Percentiles rank a stretch among this genome's conserved stretches.
Conservation (phyloP, 2,113 vertebrate species). For the Cephalophus harveyi region DNA sequence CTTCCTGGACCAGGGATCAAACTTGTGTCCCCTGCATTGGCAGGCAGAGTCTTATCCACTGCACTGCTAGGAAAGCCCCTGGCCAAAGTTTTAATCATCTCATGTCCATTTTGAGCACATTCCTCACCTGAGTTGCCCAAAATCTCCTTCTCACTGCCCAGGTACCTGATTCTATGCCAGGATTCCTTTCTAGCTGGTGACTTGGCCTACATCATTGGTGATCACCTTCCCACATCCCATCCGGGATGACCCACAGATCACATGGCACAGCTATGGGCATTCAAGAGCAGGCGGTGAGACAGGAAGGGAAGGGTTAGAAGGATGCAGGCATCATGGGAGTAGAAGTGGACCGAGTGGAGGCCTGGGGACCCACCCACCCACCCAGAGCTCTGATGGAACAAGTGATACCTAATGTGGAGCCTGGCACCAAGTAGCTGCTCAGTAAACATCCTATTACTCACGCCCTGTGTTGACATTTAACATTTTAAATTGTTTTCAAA, state of each 20-base stretch:
- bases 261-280: not conserved
- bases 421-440: not conserved
- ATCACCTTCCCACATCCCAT: rapidly evolving
- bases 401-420: not conserved
- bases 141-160: not conserved
- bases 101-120: not conserved
- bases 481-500: not conserved
- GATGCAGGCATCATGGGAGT: rapidly evolving
- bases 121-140: not conserved
- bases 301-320: rapidly evolving
- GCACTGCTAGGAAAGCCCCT: not conserved
- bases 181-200: not conserved
- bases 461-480: not conserved
- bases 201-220: not conserved
- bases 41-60: not conserved
- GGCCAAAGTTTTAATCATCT: not conserved
- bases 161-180: not conserved
- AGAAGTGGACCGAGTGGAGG: not conserved
- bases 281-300: rapidly evolving
- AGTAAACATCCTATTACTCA: not conserved
- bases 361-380: not conserved
- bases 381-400: not conserved
- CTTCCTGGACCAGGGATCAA: not conserved
- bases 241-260: not conserved
- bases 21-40: not conserved